phyloP scores from a whole-genome alignment of 2,888 invertebrate species.

The Parochlus steinenii region DNA sequence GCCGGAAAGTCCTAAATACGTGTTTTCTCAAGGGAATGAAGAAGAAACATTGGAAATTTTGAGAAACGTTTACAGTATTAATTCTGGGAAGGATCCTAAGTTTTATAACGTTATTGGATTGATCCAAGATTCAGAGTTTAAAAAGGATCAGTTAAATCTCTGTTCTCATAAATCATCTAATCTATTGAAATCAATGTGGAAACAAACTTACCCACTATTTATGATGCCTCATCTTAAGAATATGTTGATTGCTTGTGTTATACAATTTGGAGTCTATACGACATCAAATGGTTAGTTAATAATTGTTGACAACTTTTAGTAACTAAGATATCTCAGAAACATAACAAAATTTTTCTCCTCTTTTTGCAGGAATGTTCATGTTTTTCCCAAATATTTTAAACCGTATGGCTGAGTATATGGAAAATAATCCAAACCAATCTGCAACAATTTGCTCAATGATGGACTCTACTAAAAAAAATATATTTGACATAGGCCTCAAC shows the following conservation, averaged over 20 bases:
- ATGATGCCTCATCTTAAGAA: conserved; percentile 20
- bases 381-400: conserved; percentile 27
- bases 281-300: conserved; percentile 25
- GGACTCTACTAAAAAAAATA: conserved; percentile 15
- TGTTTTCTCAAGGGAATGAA: conserved; percentile 13
- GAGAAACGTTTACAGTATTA: conserved; percentile 11
- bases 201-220: conserved; percentile 25
- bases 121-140: conserved; percentile 4
- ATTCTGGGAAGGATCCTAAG: not conserved
- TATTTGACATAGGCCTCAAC: too few relatives aligned
- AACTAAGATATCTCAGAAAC: too few relatives aligned
- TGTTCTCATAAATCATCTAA: too few relatives aligned
- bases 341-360: too few relatives aligned
- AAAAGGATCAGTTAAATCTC: too few relatives aligned
- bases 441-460: conserved; percentile 23
- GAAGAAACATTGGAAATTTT: conserved; percentile 14
- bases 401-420: conserved; percentile 21
- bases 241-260: conserved; percentile 21
- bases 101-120: not conserved
- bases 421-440: conserved; percentile 18
- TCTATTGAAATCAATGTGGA: conserved; percentile 22
- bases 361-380: conserved; percentile 26
- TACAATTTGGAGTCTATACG: conserved; percentile 24
- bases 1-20: conserved; percentile 17
- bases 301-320: too few relatives aligned